phyloP scores from a whole-genome alignment of 2,888 invertebrate species.

The Anticlea derivata region DNA sequence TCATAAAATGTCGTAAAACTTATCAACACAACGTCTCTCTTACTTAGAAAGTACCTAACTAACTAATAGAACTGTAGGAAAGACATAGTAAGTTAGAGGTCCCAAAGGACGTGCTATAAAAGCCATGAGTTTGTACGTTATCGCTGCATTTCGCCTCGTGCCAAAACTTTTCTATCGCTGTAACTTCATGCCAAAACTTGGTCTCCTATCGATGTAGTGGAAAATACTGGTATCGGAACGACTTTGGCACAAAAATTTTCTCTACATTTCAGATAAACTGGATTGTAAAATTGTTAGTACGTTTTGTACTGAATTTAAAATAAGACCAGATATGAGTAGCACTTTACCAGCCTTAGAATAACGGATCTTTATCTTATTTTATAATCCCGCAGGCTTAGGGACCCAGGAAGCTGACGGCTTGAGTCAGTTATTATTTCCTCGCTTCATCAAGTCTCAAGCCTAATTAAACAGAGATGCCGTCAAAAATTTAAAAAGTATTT shows the following conservation, averaged over 20 bases:
- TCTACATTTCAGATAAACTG: slow-evolving; percentile 40
- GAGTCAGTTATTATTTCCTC: not conserved
- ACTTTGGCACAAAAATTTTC: slow-evolving; percentile 43
- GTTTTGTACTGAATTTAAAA: slow-evolving; percentile 12
- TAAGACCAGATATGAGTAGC: not conserved
- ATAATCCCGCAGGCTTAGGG: slow-evolving; percentile 15
- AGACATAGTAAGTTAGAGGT: slow-evolving; percentile 23
- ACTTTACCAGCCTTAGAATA: not conserved
- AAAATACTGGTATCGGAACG: slow-evolving; percentile 38
- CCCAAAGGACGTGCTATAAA: slow-evolving; percentile 36
- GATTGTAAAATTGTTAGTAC: slow-evolving; percentile 14
- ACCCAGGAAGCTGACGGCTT: not conserved
- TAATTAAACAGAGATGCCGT: slow-evolving; percentile 17
- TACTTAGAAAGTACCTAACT: no score
- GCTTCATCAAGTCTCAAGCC: slow-evolving; percentile 11
- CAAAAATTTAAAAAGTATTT: slow-evolving; percentile 42
- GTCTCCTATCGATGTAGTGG: slow-evolving; percentile 42
- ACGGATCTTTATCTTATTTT: not conserved
- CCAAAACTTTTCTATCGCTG: slow-evolving; percentile 44
- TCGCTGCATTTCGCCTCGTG: slow-evolving; percentile 33
- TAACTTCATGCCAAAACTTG: slow-evolving; percentile 45
- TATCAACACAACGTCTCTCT: no score
- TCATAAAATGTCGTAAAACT: no score
- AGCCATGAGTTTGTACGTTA: slow-evolving; percentile 42
- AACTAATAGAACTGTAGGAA: slow-evolving; percentile 2